A percentile compares a stretch with the other conserved stretches of the same genome.
phyloP scores from a whole-genome alignment of 2,888 invertebrate genomes.

The Sarcophaga rosellei region DNA sequence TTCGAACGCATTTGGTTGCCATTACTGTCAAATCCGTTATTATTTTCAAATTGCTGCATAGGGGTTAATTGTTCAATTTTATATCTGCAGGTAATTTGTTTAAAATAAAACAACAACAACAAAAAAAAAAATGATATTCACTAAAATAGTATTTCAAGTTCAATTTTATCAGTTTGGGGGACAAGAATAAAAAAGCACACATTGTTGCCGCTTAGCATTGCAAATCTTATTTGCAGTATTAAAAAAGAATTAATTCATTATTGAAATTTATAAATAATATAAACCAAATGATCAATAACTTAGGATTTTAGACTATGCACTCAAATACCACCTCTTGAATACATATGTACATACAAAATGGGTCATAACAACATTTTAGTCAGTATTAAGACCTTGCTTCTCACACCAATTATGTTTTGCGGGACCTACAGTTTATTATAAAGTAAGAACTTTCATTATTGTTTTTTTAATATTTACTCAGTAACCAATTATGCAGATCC shows the following conservation, averaged over 20 bases:
- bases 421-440: too few species aligned
- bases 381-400: too few species aligned
- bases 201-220: slow-evolving; percentile 3
- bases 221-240: slow-evolving; percentile 26
- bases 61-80: background rate
- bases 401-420: too few species aligned
- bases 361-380: too few species aligned
- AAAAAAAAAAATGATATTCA: background rate
- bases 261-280: background rate
- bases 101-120: background rate
- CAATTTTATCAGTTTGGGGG: slow-evolving; percentile 34
- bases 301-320: too few species aligned
- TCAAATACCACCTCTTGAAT: too few species aligned
- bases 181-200: background rate
- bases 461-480: background rate
- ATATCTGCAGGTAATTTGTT: background rate
- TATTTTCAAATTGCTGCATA: too few species aligned
- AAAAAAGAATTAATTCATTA: slow-evolving; percentile 28
- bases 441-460: background rate
- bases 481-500: background rate
- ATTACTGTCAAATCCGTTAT: too few species aligned
- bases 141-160: slow-evolving; percentile 40
- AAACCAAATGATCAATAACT: too few species aligned
- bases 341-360: too few species aligned
- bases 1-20: too few species aligned